These are phyloP conservation scores for Dasypus novemcinctus DNA, from an alignment of 2,113 vertebrate species.

Conservation along the genomic window DNA sequence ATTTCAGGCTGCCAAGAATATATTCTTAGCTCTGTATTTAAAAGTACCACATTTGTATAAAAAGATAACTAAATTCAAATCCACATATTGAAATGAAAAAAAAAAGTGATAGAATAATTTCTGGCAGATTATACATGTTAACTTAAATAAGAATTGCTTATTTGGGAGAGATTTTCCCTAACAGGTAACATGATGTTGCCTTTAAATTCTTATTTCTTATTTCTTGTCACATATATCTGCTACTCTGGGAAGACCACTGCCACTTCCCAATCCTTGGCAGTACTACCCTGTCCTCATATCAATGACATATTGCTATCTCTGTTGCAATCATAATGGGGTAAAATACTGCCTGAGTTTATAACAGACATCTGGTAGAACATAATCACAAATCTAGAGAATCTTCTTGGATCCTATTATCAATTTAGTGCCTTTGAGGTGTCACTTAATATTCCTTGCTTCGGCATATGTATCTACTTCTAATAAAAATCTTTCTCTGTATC, in stretches of 20 bases:
- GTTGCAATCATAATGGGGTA: not conserved
- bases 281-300: not conserved
- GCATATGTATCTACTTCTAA: not conserved
- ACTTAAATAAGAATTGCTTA: not conserved
- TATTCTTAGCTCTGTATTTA: not conserved
- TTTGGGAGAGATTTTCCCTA: not conserved
- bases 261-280: not conserved
- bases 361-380: not conserved
- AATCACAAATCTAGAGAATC: not conserved
- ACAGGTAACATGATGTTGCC: not conserved
- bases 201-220: not conserved
- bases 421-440: not conserved
- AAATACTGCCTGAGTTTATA: not conserved
- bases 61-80: conserved; percentile 18
- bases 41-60: not conserved
- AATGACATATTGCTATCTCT: not conserved
- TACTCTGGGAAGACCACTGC: not conserved
- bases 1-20: not conserved
- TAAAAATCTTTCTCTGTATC: not conserved
- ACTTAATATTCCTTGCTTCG: not conserved
- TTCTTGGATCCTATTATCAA: conserved; percentile 9
- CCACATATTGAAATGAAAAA: not conserved
- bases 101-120: not conserved
- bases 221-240: not conserved
- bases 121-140: not conserved